Percentiles rank a stretch among this genome's conserved stretches.
These are phyloP conservation scores for Drosophila longiperda DNA, from an alignment of 2,888 invertebrate genomes.

Conservation along the genomic window DNA sequence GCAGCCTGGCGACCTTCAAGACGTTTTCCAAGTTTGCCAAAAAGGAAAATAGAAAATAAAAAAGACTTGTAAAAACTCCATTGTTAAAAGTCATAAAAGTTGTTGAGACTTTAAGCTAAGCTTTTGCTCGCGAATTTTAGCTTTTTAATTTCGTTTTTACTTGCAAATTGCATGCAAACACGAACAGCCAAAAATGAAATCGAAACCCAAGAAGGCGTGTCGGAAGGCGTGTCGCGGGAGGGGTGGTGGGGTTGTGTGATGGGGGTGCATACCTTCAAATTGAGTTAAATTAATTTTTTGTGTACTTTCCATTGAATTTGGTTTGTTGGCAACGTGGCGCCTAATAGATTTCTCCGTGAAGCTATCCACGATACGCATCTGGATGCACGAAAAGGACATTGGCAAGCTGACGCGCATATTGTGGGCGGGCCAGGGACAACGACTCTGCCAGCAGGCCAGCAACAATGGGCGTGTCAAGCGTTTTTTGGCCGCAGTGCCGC, in stretches of 20 bases:
- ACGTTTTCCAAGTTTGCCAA: conserved; percentile 36
- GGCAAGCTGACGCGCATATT: conserved; percentile 93
- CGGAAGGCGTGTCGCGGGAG: too few relatives aligned
- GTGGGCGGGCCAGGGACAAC: conserved; percentile 95
- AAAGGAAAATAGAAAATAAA: conserved; percentile 6
- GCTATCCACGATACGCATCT: conserved; percentile 95
- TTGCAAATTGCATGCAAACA: conserved; percentile 79
- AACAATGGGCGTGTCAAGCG: conserved; percentile 92
- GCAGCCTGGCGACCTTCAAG: conserved; percentile 38
- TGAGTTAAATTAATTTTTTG: conserved; percentile 42
- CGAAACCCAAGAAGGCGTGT: conserved; percentile 7
- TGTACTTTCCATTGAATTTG: conserved; percentile 42
- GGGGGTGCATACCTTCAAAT: conserved; percentile 1
- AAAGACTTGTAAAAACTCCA: conserved; percentile 39
- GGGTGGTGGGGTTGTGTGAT: background rate
- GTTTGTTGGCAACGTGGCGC: conserved; percentile 12
- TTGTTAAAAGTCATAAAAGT: conserved; percentile 42
- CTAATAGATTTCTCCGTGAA: conserved; percentile 90
- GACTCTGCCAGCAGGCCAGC: conserved; percentile 93
- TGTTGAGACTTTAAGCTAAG: conserved; percentile 62
- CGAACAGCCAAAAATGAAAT: conserved; percentile 59
- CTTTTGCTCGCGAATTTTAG: conserved; percentile 56
- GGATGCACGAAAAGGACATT: conserved; percentile 97
- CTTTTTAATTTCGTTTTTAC: conserved; percentile 71
- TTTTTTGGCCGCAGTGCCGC: conserved; percentile 97